Conservation (phyloP, 2,113 vertebrate species). For the Halcyon malimbica region DNA sequence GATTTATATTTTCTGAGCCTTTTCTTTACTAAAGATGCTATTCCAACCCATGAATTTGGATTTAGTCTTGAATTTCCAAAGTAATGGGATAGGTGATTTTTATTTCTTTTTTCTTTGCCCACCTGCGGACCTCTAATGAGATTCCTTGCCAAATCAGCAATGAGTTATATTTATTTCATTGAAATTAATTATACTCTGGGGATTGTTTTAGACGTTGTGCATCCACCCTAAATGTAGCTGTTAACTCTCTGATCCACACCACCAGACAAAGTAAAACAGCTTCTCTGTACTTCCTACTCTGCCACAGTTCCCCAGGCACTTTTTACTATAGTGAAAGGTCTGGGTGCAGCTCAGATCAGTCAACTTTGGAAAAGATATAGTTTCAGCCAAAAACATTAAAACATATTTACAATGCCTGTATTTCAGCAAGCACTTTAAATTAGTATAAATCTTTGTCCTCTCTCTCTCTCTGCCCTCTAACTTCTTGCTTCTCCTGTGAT, state of each 20-base stretch:
- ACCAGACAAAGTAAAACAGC: not conserved
- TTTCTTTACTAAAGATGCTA: not conserved
- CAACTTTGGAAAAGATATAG: not conserved
- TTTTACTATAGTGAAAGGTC: not conserved
- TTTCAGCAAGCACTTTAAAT: not conserved
- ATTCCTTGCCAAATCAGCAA: not conserved
- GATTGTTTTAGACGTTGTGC: not conserved
- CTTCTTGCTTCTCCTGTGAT: not conserved
- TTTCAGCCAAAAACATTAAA: not conserved
- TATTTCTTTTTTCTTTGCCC: no score
- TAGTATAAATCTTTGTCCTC: not conserved
- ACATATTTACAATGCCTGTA: not conserved
- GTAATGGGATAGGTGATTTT: not conserved
- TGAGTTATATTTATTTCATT: not conserved
- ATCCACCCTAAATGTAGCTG: not conserved
- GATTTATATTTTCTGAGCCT: not conserved
- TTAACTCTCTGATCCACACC: not conserved
- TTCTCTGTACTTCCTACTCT: not conserved
- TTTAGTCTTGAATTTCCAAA: not conserved
- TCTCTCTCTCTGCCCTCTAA: not conserved
- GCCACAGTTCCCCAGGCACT: not conserved
- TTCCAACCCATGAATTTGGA: not conserved
- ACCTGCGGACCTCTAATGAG: not conserved
- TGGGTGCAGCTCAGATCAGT: not conserved
- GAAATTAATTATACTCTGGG: not conserved